Base-by-base conservation (phyloP, 2,797 vertebrate genomes). In the Cyprinodon diabolis region DNA sequence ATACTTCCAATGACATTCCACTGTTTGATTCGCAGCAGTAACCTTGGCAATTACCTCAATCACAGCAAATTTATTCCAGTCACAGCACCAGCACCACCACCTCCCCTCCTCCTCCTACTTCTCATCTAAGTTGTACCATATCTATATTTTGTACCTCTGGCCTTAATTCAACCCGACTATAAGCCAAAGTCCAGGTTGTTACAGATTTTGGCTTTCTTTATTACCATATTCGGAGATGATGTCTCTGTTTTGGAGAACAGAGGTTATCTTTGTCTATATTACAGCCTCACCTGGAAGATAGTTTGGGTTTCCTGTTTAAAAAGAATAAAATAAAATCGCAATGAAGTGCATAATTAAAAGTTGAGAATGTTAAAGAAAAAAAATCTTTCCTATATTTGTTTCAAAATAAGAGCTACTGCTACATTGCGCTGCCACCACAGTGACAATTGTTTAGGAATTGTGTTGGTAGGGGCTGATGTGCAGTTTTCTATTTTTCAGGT, bases 11-110 rank as follows among this genome's bases (percentile, higher is more conserved):
- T 92, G 89, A 92, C 93, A 92, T 93, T 93, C 90, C 82, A 66
- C 75, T 79, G 84, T 93, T 93, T 93, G 90, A 94, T 93, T 93
- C 84, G 86, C 85, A 86, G 90, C 91, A 91, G 90, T 95, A 95
- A 94, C 94, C 94, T 95, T 94, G 94, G 90, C 89, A 86, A 94
- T 94, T 84, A 85, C 89, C 82, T 94, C 93, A 93, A 93, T 93
- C 90, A 92, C 86, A 78, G 84, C 77, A 86, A 92, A 95, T 95
- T 94, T 92, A 95, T 95, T 95, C 93, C 86, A 92, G 93, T 95
- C 94, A 95, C 30, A 30, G 30, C 93, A 89, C 83, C 82, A 89
- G 84, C 30, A 30, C 30, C 15, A 62, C 76, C 77, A 73, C 69
- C 70, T 30, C 68, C 15, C 76, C 75, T 73, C 80, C 81, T 79